phyloP scores from a whole-genome alignment of 2,113 vertebrate species.

The Petaurus breviceps region DNA sequence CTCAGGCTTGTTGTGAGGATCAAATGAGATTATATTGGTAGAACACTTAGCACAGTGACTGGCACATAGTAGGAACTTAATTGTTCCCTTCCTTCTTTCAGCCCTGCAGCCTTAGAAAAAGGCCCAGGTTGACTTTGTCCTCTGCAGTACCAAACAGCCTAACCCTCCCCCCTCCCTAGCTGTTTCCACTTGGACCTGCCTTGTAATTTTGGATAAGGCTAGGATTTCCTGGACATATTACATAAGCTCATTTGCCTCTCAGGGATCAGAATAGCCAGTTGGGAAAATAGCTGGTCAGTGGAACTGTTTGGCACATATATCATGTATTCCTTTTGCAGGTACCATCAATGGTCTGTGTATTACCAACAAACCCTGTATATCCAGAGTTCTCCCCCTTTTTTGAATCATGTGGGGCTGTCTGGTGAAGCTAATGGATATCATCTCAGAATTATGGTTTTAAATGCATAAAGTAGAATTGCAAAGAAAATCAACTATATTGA shows the following conservation, averaged over 20 bases:
- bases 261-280: background rate
- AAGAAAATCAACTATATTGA: background rate
- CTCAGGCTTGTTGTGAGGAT: background rate
- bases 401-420: background rate
- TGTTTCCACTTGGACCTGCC: conserved; percentile 35
- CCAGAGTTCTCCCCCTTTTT: background rate
- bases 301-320: background rate
- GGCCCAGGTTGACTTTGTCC: background rate
- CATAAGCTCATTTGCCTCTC: background rate
- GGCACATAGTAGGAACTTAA: background rate
- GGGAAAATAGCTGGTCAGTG: background rate
- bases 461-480: background rate
- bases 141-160: background rate
- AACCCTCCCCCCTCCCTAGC: background rate
- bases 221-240: background rate
- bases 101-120: background rate
- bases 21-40: background rate
- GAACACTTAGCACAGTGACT: background rate
- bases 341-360: background rate
- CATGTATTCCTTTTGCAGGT: background rate
- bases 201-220: background rate
- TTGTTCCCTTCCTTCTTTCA: background rate
- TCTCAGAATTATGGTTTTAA: background rate
- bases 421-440: background rate
- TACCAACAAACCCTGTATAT: background rate